Conservation (phyloP, 1,140 invertebrate genomes). For the Drosophila novamexicana region DNA sequence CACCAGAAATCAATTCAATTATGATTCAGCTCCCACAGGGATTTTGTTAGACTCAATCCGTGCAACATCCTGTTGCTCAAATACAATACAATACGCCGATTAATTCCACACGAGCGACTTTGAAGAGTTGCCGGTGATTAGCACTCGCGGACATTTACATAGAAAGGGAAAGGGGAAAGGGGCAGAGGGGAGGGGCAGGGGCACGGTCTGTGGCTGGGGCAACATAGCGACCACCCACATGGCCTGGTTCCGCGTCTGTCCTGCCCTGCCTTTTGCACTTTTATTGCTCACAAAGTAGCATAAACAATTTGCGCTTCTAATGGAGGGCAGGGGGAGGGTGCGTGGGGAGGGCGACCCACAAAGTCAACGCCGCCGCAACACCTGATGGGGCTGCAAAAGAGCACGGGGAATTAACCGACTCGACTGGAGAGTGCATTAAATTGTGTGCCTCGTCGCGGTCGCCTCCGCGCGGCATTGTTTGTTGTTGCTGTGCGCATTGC, state of each 20-base stretch:
- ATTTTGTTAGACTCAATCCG: conserved; percentile 29
- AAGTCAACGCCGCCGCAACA: conserved; percentile 75
- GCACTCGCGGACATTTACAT: conserved; percentile 58
- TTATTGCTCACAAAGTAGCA: conserved; percentile 79
- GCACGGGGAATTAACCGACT: conserved; percentile 9
- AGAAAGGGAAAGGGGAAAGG: not conserved
- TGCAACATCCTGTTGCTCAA: conserved; percentile 23
- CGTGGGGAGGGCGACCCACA: conserved; percentile 13
- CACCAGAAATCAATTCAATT: conserved; percentile 72
- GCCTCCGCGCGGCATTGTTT: conserved; percentile 23
- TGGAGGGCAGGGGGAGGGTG: not conserved
- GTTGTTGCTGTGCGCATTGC: conserved; percentile 55
- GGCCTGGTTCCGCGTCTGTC: conserved; percentile 12
- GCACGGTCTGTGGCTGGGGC: not conserved
- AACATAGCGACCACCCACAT: conserved; percentile 65
- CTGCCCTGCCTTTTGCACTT: conserved; percentile 42
- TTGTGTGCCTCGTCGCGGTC: conserved; percentile 35
- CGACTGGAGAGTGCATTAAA: conserved; percentile 64
- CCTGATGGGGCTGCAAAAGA: conserved; percentile 60
- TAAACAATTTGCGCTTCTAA: conserved; percentile 78
- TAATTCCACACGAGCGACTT: conserved; percentile 74
- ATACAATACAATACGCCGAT: conserved; percentile 60
- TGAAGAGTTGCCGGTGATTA: conserved; percentile 77
- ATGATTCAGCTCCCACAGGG: conserved; percentile 61
- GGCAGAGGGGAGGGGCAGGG: not conserved